Percentiles rank a stretch among this genome's conserved stretches.
phyloP scores from a whole-genome alignment of 2,888 invertebrate genomes.

The Panzeria rudis region DNA sequence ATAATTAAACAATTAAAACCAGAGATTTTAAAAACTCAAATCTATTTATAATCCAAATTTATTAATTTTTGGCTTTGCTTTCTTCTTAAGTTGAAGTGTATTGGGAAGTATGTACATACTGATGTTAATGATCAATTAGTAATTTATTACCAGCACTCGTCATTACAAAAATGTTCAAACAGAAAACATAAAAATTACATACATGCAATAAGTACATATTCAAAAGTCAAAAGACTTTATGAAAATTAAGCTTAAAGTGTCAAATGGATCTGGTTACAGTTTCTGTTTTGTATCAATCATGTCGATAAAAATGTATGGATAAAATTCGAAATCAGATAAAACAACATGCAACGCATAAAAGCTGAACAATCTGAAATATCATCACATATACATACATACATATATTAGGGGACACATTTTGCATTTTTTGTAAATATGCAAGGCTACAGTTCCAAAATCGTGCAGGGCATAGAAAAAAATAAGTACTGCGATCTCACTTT shows the following conservation, averaged over 20 bases:
- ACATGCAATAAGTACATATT: slow-evolving; percentile 6
- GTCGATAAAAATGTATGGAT: background rate
- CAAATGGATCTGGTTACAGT: slow-evolving; percentile 43
- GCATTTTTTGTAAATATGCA: too few species aligned
- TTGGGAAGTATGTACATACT: background rate
- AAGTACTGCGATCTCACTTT: too few species aligned
- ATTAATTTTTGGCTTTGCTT: background rate
- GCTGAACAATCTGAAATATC: slow-evolving; percentile 20
- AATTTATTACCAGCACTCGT: slow-evolving; percentile 16
- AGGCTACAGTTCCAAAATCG: too few species aligned
- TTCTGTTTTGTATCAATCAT: slow-evolving; percentile 49
- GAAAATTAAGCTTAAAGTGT: slow-evolving; percentile 56
- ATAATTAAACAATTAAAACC: too few species aligned
- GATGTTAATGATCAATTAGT: slow-evolving; percentile 28
- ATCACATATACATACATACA: too few species aligned
- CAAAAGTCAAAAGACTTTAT: too few species aligned
- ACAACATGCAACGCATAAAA: background rate
- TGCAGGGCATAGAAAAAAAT: too few species aligned
- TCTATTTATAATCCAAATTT: background rate
- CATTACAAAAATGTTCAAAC: slow-evolving; percentile 15
- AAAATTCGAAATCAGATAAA: slow-evolving; percentile 12
- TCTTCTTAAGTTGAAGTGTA: background rate
- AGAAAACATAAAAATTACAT: background rate
- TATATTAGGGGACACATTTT: too few species aligned
- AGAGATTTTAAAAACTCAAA: background rate